Conservation (phyloP, 2,113 vertebrate species). For the Cyphomyrus plagiostoma region DNA sequence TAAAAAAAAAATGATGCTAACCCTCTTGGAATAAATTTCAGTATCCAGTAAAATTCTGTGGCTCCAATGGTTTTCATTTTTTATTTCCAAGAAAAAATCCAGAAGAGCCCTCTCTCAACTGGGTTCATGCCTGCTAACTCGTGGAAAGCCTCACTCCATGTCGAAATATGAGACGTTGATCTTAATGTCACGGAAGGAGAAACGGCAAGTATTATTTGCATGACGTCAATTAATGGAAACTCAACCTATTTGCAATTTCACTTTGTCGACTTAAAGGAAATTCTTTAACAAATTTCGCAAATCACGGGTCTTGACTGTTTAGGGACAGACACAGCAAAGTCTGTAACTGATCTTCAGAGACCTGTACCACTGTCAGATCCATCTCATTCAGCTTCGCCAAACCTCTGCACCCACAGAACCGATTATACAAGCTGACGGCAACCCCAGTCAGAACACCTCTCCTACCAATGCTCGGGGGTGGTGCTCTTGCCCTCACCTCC, state of each 20-base stretch:
- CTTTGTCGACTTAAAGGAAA: not conserved
- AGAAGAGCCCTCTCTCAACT: not conserved
- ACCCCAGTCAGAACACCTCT: not conserved
- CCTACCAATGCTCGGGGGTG: not conserved
- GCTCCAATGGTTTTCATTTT: not conserved
- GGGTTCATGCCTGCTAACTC: not conserved
- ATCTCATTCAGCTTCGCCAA: not conserved
- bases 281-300: not conserved
- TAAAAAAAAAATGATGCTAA: not conserved
- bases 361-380: not conserved
- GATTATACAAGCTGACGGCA: not conserved
- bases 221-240: not conserved
- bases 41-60: not conserved
- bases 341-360: not conserved
- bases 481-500: not conserved
- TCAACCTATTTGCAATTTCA: not conserved
- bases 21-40: not conserved
- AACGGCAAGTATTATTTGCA: not conserved
- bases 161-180: not conserved
- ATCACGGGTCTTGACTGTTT: not conserved
- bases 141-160: not conserved
- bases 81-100: not conserved
- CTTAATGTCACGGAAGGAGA: not conserved
- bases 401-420: not conserved
- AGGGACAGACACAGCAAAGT: not conserved